Evolutionary conservation across 2,113 vertebrate species (phyloP).

Genomic region (Microtus pennsylvanicus): DNA sequence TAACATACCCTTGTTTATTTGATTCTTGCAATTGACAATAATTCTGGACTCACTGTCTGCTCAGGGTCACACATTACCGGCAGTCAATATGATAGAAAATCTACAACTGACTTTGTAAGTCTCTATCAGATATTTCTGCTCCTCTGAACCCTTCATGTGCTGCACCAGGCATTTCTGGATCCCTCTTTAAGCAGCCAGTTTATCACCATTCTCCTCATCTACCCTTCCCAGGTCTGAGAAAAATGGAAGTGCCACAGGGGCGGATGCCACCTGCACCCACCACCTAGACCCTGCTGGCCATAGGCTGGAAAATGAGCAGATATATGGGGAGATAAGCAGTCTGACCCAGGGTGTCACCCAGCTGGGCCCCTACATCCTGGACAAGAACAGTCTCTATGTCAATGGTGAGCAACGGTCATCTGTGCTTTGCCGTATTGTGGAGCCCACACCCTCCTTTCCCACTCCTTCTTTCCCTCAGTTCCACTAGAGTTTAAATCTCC

Average conservation of each 20-base stretch:
- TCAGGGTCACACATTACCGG: not conserved
- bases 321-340: constrained; percentile 65
- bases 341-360: not conserved
- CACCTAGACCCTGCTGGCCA: not conserved
- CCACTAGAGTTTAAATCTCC: not conserved
- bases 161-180: accelerated
- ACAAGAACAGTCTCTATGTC: constrained; percentile 59
- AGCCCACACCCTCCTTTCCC: not conserved
- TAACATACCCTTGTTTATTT: not conserved
- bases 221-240: constrained; percentile 70
- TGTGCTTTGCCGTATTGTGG: not conserved
- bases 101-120: not conserved
- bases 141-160: not conserved
- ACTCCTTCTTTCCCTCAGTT: not conserved
- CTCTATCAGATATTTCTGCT: not conserved
- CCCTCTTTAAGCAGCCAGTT: not conserved
- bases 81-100: not conserved
- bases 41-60: not conserved
- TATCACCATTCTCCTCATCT: not conserved
- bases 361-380: constrained; percentile 61
- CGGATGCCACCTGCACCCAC: constrained; percentile 80
- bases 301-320: constrained; percentile 57
- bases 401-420: constrained; percentile 14
- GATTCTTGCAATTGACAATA: not conserved
- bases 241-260: constrained; percentile 60